phyloP scores from a whole-genome alignment of 2,888 invertebrate species.

The Xestoiulus laeticollis region DNA sequence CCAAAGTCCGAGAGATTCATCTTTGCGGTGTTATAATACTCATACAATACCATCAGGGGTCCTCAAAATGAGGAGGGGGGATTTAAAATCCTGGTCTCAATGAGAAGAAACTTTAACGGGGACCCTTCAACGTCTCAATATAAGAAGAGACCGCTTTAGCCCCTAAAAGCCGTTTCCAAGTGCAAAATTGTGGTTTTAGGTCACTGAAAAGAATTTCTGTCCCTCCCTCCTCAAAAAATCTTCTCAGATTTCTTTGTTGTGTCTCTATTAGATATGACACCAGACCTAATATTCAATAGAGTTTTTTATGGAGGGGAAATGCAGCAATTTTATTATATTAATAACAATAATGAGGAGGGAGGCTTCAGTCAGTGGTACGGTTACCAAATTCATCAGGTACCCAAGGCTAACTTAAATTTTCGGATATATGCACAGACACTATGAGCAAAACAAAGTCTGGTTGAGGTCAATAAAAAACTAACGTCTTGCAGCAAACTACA shows the following conservation, averaged over 20 bases:
- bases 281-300: not conserved
- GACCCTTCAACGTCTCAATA: slow-evolving; percentile 1
- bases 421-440: not conserved
- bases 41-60: not conserved
- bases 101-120: not conserved
- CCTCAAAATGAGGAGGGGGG: slow-evolving; percentile 20
- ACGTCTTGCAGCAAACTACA: not conserved
- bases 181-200: slow-evolving; percentile 26
- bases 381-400: not conserved
- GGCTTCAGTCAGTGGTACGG: not conserved
- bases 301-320: not conserved
- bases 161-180: not conserved
- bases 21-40: slow-evolving; percentile 9
- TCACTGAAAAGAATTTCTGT: not conserved
- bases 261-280: slow-evolving; percentile 14
- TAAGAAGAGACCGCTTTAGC: not conserved
- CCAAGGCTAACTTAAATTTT: not conserved
- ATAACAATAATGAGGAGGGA: not conserved
- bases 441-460: no score
- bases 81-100: not conserved
- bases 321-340: not conserved
- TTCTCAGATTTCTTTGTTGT: not conserved
- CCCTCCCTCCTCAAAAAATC: slow-evolving; percentile 11
- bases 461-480: not conserved
- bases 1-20: not conserved